phyloP scores from a whole-genome alignment of 2,113 vertebrate species.

The Nettapus auritus region DNA sequence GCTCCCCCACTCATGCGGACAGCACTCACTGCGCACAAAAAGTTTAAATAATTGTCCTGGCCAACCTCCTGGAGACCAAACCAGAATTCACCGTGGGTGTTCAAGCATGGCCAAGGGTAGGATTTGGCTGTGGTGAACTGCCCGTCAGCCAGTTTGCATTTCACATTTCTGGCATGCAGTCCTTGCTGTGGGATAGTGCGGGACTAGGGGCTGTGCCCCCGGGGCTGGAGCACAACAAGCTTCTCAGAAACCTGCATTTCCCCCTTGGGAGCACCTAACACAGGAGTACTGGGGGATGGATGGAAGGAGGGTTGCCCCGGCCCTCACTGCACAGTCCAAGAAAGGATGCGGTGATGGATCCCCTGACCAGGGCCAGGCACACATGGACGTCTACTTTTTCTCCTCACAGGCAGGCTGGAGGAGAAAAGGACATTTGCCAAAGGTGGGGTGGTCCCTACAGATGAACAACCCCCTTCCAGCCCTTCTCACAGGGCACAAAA shows the following conservation, averaged over 20 bases:
- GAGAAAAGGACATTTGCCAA: not conserved
- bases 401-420: not conserved
- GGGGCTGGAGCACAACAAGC: not conserved
- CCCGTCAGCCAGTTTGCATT: not conserved
- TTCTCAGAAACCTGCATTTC: not conserved
- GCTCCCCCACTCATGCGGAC: not conserved
- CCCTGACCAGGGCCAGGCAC: fast-evolving
- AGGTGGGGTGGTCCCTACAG: not conserved
- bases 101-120: not conserved
- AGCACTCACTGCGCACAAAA: not conserved
- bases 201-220: not conserved
- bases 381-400: fast-evolving
- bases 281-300: not conserved
- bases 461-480: not conserved
- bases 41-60: not conserved
- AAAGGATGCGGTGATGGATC: fast-evolving
- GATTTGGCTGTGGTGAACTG: not conserved
- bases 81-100: not conserved
- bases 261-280: not conserved
- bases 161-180: not conserved
- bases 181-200: not conserved
- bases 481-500: not conserved
- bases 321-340: fast-evolving
- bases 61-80: not conserved
- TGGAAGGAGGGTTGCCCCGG: not conserved